phyloP scores from a whole-genome alignment of 1,140 invertebrate species.

The Bicyclus anynana region DNA sequence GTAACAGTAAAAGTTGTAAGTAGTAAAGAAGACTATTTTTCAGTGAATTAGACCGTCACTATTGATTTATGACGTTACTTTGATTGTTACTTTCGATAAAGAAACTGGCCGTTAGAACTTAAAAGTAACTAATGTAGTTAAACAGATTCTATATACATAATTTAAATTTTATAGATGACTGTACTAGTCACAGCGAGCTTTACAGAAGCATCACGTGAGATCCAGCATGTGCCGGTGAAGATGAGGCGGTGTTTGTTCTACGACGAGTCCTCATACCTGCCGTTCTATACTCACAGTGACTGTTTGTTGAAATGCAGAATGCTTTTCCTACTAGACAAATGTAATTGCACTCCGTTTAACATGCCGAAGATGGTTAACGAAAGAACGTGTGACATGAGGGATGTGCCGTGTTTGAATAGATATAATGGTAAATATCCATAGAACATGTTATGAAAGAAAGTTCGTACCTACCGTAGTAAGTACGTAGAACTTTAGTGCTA shows the following conservation, averaged over 20 bases:
- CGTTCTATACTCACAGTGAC: conserved; percentile 70
- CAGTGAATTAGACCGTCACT: no score
- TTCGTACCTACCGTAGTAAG: no score
- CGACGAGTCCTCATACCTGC: conserved; percentile 60
- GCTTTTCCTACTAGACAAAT: conserved; percentile 70
- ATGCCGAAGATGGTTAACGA: conserved; percentile 63
- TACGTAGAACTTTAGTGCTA: no score
- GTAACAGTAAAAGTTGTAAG: no score
- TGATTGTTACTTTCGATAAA: no score
- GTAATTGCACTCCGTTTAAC: conserved; percentile 78
- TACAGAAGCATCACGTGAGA: conserved; percentile 62
- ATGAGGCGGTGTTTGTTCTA: conserved; percentile 68
- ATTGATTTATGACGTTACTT: no score
- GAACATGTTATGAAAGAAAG: no score
- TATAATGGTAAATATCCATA: conserved; percentile 60
- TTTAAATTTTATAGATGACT: conserved; percentile 45
- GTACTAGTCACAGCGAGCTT: conserved; percentile 58
- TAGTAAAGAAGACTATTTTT: no score
- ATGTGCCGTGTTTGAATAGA: conserved; percentile 53
- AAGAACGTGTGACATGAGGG: conserved; percentile 66
- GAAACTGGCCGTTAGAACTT: no score
- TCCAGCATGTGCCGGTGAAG: conserved; percentile 56
- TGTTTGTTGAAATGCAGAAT: conserved; percentile 78
- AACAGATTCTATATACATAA: neutral
- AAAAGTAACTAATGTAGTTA: no score